Evolutionary conservation across 2,113 vertebrate species (phyloP).

Genomic region (Lophotis ruficrista): DNA sequence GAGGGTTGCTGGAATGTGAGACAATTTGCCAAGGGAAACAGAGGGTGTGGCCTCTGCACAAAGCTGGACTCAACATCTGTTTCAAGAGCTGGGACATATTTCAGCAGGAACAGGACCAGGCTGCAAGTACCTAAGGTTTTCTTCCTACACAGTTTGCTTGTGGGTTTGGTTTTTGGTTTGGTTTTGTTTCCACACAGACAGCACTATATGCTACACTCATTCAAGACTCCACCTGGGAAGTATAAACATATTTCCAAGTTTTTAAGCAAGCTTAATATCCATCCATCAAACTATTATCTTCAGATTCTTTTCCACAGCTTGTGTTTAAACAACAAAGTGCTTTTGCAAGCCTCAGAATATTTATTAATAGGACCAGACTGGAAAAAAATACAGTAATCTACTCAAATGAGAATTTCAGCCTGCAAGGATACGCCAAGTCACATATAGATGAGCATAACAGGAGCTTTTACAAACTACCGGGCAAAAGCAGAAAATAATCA

Average conservation of each 20-base stretch:
- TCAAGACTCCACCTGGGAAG: not conserved
- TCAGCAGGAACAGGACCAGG: not conserved
- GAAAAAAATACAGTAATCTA: slow-evolving; percentile 26
- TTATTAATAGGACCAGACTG: slow-evolving; percentile 35
- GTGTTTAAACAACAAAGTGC: not conserved
- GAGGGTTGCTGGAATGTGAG: slow-evolving; percentile 53
- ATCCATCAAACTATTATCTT: not conserved
- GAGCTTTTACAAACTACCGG: not conserved
- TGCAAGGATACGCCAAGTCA: not conserved
- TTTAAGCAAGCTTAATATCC: not conserved
- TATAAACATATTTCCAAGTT: not conserved
- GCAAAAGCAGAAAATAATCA: not conserved
- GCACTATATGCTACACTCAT: too few species aligned
- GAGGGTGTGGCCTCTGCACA: slow-evolving; percentile 21
- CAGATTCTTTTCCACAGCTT: not conserved
- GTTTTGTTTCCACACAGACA: not conserved
- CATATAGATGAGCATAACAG: not conserved
- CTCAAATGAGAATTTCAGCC: slow-evolving; percentile 19
- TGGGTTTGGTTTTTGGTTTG: not conserved
- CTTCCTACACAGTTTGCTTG: not conserved
- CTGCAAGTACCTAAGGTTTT: not conserved
- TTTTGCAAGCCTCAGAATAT: not conserved
- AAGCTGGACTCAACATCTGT: slow-evolving; percentile 27
- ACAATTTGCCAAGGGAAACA: slow-evolving; percentile 68
- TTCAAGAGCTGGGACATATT: slow-evolving; percentile 13